Evolutionary conservation across 2,888 invertebrate genomes (phyloP), one percentile per base, ranked within the genome.

Genomic region (Leptarthrus brevirostris): DNA sequence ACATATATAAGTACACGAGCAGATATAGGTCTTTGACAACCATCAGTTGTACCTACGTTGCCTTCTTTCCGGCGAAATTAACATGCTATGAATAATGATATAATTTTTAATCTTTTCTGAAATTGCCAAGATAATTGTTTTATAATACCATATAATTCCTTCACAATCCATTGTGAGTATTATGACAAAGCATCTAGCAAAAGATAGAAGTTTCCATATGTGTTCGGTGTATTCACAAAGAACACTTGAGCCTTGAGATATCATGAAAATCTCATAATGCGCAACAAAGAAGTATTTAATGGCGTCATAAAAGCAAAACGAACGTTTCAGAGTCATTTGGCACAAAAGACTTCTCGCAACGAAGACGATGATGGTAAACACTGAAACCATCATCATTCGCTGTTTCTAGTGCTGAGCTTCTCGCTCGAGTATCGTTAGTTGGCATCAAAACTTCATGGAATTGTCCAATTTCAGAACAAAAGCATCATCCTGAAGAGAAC

Each of bases 351-450:
- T 6, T 4, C 49, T 49, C 20, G 2, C 18, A 44, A 44, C 4
- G 24, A 14, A 26, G n/a, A 22, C 64, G 47, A 64, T 47, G 47
- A 64, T 64, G 64, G 64, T 18, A 64, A 64, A 64, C 64, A 64
- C 36, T 14, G 16, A 24, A 44, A 44, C 12, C 64, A 64, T 64
- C 44, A 8, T 44, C 64, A 40, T 6, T 40, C 34, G 8, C 18
- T 6, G 16, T 30, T 52, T 24, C 16, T 20, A 22, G 69, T 47
- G 49, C 30, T 52, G 18, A 52, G 34, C 30, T 69, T 52, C 52
- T 69, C 52, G 34, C 70, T 70, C 36, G 53, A 36, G 70, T 70
- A 70, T 70, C 70, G 53, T 70, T 53, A 70, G 53, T 70, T 70
- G 70, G 53, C 70, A 70, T 70, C 52, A 53, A 70, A 53, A 53